Conservation (phyloP, 1,140 invertebrate genomes). For the Ceratina calcarata region DNA sequence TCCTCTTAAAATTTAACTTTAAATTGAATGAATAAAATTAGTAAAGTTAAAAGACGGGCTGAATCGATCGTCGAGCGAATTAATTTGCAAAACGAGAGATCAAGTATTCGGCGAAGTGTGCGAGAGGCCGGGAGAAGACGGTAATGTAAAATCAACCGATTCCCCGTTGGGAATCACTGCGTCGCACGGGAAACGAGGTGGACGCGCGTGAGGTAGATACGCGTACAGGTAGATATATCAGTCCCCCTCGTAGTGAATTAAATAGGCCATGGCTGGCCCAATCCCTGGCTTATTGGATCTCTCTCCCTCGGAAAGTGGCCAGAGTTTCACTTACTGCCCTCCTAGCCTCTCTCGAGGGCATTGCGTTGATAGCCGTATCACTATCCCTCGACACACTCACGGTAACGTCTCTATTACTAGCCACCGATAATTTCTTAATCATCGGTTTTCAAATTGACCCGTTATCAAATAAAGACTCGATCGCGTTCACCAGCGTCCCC, state of each 20-base stretch:
- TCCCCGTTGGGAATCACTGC: neutral
- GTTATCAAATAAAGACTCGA: neutral
- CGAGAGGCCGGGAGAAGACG: neutral
- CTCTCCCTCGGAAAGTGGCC: slow-evolving; percentile 58
- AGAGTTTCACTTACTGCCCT: slow-evolving; percentile 68
- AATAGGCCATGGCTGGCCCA: slow-evolving; percentile 61
- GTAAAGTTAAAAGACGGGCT: no score
- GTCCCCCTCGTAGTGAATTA: slow-evolving; percentile 61
- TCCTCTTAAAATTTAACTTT: no score
- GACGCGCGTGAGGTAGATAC: slow-evolving; percentile 49
- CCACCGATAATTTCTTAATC: slow-evolving; percentile 12
- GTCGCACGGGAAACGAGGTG: slow-evolving; percentile 17
- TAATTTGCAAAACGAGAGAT: no score
- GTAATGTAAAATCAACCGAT: neutral
- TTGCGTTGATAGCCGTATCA: slow-evolving; percentile 33
- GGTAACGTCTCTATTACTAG: slow-evolving; percentile 18
- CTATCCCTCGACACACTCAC: slow-evolving; percentile 9
- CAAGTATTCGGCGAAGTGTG: neutral
- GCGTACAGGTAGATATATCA: slow-evolving; percentile 41
- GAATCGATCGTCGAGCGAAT: no score
- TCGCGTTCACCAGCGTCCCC: no score
- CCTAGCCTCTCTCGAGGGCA: slow-evolving; percentile 51
- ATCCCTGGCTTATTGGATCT: slow-evolving; percentile 68
- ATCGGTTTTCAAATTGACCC: neutral
- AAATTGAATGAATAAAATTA: no score